Percentiles rank a stretch among this genome's conserved stretches.
phyloP scores from a whole-genome alignment of 1,140 invertebrate species.

The Varroa destructor region DNA sequence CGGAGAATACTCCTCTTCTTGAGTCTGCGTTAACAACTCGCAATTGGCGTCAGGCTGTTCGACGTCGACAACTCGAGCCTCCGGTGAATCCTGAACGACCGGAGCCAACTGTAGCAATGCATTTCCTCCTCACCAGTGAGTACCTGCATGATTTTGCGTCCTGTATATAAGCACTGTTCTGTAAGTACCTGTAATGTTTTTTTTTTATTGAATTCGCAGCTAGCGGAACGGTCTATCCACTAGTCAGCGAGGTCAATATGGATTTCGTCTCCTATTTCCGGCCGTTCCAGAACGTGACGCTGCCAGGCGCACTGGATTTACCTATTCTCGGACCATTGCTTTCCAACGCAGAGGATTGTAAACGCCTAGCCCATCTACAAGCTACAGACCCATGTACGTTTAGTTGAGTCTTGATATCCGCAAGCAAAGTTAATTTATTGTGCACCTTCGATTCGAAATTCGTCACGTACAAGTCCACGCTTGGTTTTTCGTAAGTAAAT shows the following conservation, averaged over 20 bases:
- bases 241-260: not conserved
- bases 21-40: too few species aligned
- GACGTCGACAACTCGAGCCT: too few species aligned
- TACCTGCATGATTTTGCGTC: not conserved
- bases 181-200: too few species aligned
- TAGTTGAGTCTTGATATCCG: not conserved
- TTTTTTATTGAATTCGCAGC: not conserved
- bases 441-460: not conserved
- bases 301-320: not conserved
- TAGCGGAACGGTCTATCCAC: not conserved
- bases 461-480: too few species aligned
- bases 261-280: conserved; percentile 5
- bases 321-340: conserved; percentile 5
- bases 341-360: too few species aligned
- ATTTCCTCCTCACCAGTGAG: not conserved
- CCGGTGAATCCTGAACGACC: too few species aligned
- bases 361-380: not conserved
- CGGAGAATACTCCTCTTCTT: too few species aligned
- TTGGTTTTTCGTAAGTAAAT: too few species aligned
- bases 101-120: not conserved
- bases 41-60: too few species aligned
- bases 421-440: not conserved
- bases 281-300: not conserved
- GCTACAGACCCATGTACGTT: conserved; percentile 7
- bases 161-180: not conserved